Conservation (phyloP, 2,888 invertebrate species). For the Parnassius orleans region DNA sequence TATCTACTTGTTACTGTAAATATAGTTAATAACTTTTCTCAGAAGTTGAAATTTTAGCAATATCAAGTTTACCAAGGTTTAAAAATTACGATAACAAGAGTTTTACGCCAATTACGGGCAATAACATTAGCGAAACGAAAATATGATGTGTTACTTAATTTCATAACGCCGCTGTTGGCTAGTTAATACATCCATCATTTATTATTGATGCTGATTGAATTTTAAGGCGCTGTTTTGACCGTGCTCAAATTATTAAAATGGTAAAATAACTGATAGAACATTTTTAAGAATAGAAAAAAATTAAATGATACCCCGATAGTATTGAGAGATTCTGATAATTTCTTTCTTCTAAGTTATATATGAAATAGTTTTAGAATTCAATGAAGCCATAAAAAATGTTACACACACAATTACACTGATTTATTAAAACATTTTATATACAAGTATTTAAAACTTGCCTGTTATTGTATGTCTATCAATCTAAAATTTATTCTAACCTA, state of each 20-base stretch:
- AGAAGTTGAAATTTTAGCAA: not conserved
- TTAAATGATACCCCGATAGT: too few relatives aligned
- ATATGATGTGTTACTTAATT: slow-evolving; percentile 9
- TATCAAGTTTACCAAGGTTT: not conserved
- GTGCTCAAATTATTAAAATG: too few relatives aligned
- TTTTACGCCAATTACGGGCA: slow-evolving; percentile 13
- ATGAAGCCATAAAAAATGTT: too few relatives aligned
- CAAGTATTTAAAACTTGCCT: too few relatives aligned
- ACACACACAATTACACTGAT: too few relatives aligned
- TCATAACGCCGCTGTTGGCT: slow-evolving; percentile 11
- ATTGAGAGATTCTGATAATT: too few relatives aligned
- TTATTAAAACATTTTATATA: too few relatives aligned
- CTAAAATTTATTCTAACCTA: not conserved
- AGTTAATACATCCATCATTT: not conserved
- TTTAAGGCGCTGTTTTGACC: slow-evolving; percentile 4
- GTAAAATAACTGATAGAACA: too few relatives aligned
- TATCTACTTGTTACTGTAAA: not conserved
- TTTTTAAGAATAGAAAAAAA: too few relatives aligned
- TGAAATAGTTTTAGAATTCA: too few relatives aligned
- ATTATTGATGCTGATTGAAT: slow-evolving; percentile 18
- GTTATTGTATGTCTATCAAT: too few relatives aligned
- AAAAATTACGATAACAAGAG: slow-evolving; percentile 7
- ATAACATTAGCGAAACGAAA: slow-evolving; percentile 15
- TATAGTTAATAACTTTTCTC: not conserved
- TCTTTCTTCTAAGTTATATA: too few relatives aligned